Evolutionary conservation across 2,113 vertebrate genomes (phyloP).

Genomic region (Hypanus sabinus): DNA sequence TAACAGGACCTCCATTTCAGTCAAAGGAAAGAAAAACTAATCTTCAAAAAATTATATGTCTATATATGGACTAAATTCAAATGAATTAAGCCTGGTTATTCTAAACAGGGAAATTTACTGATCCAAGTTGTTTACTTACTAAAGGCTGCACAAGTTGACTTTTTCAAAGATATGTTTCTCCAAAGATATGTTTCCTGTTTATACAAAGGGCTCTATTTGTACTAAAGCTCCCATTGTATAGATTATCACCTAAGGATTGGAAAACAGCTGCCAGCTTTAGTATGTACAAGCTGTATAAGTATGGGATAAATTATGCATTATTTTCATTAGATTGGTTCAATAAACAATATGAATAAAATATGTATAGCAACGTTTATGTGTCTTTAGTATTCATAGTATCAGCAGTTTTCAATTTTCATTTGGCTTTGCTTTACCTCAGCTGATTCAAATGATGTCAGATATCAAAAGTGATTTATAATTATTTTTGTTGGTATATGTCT

Average conservation of each 20-base stretch:
- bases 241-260: background rate
- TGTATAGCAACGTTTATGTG: background rate
- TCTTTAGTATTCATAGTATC: background rate
- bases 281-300: background rate
- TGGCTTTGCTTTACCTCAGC: background rate
- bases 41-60: background rate
- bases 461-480: background rate
- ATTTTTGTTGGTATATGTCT: too few species aligned
- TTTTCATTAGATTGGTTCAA: background rate
- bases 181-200: background rate
- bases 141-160: background rate
- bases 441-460: background rate
- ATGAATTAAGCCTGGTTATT: background rate
- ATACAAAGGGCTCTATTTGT: background rate
- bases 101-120: background rate
- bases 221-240: background rate
- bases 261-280: background rate
- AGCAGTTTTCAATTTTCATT: background rate
- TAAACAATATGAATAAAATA: background rate
- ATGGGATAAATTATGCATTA: constrained; percentile 11
- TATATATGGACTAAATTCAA: background rate
- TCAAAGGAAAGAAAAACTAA: background rate
- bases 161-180: background rate
- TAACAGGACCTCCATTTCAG: background rate
- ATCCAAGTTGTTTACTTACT: background rate